Conservation (phyloP, 2,113 vertebrate genomes). For the Rhabdornis inornatus region DNA sequence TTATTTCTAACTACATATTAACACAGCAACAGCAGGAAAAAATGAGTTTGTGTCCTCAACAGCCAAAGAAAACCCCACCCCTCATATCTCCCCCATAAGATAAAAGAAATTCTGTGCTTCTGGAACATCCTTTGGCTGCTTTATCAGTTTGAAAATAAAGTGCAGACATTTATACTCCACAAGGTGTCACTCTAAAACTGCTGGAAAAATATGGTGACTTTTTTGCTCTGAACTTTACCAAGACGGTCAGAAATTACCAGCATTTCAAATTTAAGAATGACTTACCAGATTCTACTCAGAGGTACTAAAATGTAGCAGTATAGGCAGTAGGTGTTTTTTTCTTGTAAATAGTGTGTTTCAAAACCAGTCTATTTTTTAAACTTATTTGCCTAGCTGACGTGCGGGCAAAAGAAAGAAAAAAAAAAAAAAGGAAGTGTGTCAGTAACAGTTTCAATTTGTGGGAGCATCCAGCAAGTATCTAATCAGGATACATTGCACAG, state of each 20-base stretch:
- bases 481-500: neutral
- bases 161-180: neutral
- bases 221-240: neutral
- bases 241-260: neutral
- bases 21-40: neutral
- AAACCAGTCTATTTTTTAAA: neutral
- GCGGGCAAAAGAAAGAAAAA: neutral
- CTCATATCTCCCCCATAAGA: rapidly evolving
- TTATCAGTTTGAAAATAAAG: neutral
- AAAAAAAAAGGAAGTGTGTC: neutral
- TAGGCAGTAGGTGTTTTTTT: neutral
- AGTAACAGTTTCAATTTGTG: neutral
- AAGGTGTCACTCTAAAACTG: constrained; percentile 46
- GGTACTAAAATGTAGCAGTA: neutral
- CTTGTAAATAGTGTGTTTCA: neutral
- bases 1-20: neutral
- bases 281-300: neutral
- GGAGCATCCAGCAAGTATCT: neutral
- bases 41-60: neutral
- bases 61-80: neutral
- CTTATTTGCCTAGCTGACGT: neutral
- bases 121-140: neutral
- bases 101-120: neutral
- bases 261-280: neutral
- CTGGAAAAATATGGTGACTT: neutral